Base-by-base conservation (phyloP, 2,797 vertebrate genomes). In the Acrossocheilus wenchowensis region DNA sequence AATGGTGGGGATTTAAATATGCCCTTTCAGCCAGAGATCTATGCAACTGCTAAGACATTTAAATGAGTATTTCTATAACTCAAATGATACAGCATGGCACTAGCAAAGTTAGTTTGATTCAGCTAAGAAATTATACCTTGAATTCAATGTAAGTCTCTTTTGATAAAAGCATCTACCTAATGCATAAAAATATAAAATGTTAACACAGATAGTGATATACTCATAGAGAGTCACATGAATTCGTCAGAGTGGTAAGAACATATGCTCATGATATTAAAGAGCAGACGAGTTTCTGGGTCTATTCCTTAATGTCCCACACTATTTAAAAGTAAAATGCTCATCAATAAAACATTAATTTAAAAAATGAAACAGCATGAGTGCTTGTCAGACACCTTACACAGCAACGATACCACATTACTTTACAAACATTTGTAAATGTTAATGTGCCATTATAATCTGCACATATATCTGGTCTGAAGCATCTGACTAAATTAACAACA, bases 361-460 rank as follows among this genome's bases (percentile, higher is more conserved):
- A 41, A 52, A 14, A 48, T 14, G 0, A 4, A 6, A 19, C 26
- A 1, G 15, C 6, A 50, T 17, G 2, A 34, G 5, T 75, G 21
- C 41, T 34, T 83, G 39, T 34, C 64, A 66, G 64, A 34, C 34
- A 7, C 6, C 14, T 7, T 34, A 66, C 6, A 66, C 15, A 68
- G 64, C 64, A 68, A 68, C 19, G 34, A 36, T 36, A 36, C 34
- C 34, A 19, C 34, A n/a, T 54, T 77, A n/a, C 57, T 50, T 26
- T 30, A 77, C 14, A 75, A 75, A 83, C 60, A 73, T 83, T 83
- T 73, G 69, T 30, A 60, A 74, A 74, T 11, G 73, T 66, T 68
- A 77, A 68, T 84, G 73, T 68, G 72, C 26, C 41, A 50, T 54
- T 41, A 62, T 19, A 77, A 50, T 84, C 34, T 52, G 30, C 57